Base-by-base conservation (phyloP, 2,113 vertebrate genomes). In the Vulpes ferrilata region DNA sequence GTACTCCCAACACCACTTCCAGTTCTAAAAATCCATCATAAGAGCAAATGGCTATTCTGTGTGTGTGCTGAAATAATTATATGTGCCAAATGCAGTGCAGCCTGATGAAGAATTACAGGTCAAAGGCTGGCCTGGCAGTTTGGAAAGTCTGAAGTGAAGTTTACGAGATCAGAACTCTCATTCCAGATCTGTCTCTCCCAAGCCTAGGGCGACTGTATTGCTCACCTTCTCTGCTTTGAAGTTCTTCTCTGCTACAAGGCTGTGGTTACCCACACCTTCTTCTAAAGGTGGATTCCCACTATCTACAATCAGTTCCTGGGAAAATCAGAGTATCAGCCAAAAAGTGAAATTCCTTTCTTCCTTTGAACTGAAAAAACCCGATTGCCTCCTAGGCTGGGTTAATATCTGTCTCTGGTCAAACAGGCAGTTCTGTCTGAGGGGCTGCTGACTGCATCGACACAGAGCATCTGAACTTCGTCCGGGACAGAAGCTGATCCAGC, bases 151-250 rank as follows among this genome's bases (percentile, higher is more conserved):
- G 74, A 89, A 96, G 97, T 83, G 95, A 97, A 97, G 97, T 98
- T 98, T 96, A 98, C 88, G 97, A 23, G 43, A 97, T 98, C 96
- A 97, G 98, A 97, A 98, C 97, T 99, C 98, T 98, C 98, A 88
- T 98, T 99, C 98, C 98, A 98, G 97, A 91, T 94, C 67, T 38
- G 98, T 97, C 97, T 98, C 99, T 99, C 99, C 99, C 99, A 98
- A 98, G 99, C 99, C 99, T 97, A 80, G 90, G 99, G 99, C 99
- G 97, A 98, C 27, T 89, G 80, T 92, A 60, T 88, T 93, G 97
- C 96, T 98, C 97, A 97, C 97, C 97, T 98, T 69, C 82, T 11
- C 38, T 17, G 69, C 99, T 99, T 98, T 98, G 98, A 99, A 98
- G 99, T 98, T 94, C 38, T 95, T 94, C 98, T 98, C 97, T 95